A percentile compares a stretch with the other conserved stretches of the same genome.
These are phyloP conservation scores for Bugulina stolonifera DNA, from an alignment of 2,888 invertebrate species.

Conservation along the genomic window DNA sequence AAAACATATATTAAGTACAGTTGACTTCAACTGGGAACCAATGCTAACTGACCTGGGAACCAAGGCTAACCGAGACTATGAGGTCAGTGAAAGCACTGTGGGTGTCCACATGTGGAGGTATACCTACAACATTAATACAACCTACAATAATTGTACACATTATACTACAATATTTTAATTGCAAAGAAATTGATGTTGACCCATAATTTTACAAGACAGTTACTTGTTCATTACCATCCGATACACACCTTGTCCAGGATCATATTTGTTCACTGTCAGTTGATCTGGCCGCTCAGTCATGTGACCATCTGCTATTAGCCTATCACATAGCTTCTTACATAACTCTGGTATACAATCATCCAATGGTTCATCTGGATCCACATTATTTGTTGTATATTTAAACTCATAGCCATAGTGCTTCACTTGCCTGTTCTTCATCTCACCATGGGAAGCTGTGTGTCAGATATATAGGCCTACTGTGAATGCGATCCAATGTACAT, in stretches of 20 bases:
- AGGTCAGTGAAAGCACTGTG: conserved; percentile 87
- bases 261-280: conserved; percentile 55
- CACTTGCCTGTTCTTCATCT: conserved; percentile 71
- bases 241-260: conserved; percentile 53
- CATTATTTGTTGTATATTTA: conserved; percentile 77
- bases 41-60: conserved; percentile 62
- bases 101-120: conserved; percentile 90
- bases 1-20: too few relatives aligned
- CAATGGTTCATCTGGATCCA: conserved; percentile 65
- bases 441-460: too few relatives aligned
- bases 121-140: conserved; percentile 60
- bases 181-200: too few relatives aligned
- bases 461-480: too few relatives aligned
- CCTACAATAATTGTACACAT: too few relatives aligned
- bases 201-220: too few relatives aligned
- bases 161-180: too few relatives aligned
- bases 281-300: conserved; percentile 46
- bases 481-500: too few relatives aligned
- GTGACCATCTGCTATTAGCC: conserved; percentile 55
- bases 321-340: conserved; percentile 64
- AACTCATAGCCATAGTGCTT: conserved; percentile 90
- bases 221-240: too few relatives aligned
- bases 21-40: too few relatives aligned
- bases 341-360: conserved; percentile 64
- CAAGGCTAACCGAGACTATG: conserved; percentile 78